phyloP scores from a whole-genome alignment of 2,888 invertebrate species.

The Drosophila acutilabella region DNA sequence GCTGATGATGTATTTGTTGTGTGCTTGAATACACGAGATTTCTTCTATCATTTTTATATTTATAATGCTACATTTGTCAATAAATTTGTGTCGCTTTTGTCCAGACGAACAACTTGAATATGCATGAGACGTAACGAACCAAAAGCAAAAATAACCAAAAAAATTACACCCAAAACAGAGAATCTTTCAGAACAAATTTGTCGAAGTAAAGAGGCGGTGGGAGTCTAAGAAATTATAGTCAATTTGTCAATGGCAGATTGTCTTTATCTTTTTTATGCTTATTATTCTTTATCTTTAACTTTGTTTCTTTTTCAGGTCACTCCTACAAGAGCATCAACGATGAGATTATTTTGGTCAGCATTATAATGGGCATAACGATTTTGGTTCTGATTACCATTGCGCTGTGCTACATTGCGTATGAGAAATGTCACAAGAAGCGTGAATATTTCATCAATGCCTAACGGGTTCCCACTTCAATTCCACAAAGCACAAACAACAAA shows the following conservation, averaged over 20 bases:
- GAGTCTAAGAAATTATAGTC: conserved; percentile 17
- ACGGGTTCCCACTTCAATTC: conserved; percentile 32
- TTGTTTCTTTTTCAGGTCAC: conserved; percentile 87
- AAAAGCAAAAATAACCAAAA: conserved; percentile 20
- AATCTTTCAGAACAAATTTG: background rate
- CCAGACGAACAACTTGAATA: conserved; percentile 42
- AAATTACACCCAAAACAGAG: background rate
- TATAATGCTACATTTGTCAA: conserved; percentile 61
- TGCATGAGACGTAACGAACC: conserved; percentile 46
- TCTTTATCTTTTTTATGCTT: conserved; percentile 27
- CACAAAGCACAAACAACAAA: conserved; percentile 15
- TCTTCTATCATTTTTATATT: conserved; percentile 55
- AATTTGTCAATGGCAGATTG: conserved; percentile 48
- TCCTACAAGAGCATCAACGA: conserved; percentile 93
- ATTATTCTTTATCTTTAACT: background rate
- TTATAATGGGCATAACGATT: conserved; percentile 93
- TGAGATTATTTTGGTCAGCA: conserved; percentile 94
- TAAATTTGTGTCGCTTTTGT: conserved; percentile 7
- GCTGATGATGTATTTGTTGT: conserved; percentile 10
- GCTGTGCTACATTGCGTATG: conserved; percentile 91
- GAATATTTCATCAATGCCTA: conserved; percentile 90
- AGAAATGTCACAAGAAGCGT: conserved; percentile 89
- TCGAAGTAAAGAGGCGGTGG: conserved; percentile 5
- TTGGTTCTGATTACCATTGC: conserved; percentile 92
- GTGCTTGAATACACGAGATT: conserved; percentile 24